A percentile compares a stretch with the other conserved stretches of the same genome.
These are phyloP conservation scores for Cryptoprocta ferox DNA, from an alignment of 2,797 vertebrate genomes.

Conservation along the genomic window DNA sequence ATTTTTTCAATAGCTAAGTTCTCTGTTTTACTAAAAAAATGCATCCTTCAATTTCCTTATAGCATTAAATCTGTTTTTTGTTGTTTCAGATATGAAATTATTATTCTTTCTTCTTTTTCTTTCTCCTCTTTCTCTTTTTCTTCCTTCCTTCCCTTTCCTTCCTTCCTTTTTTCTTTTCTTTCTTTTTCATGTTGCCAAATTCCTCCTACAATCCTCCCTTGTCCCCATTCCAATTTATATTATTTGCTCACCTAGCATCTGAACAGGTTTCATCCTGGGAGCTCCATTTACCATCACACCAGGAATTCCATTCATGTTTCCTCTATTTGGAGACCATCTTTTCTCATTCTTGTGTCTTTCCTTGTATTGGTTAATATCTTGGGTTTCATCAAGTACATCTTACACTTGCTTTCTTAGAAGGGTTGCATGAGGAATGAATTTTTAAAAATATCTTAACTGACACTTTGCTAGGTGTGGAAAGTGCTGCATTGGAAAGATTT, in stretches of 20 bases:
- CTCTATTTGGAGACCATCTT: background rate
- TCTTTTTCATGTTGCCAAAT: background rate
- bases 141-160: too few species aligned
- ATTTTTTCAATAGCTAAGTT: background rate
- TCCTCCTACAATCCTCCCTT: background rate
- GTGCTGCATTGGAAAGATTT: background rate
- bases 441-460: background rate
- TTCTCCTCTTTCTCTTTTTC: too few species aligned
- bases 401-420: background rate
- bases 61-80: background rate
- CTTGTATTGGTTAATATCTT: background rate
- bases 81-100: background rate
- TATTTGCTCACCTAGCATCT: background rate
- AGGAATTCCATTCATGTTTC: background rate
- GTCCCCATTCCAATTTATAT: background rate
- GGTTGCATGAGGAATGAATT: background rate
- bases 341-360: background rate
- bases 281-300: background rate
- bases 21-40: background rate
- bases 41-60: background rate
- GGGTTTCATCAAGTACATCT: background rate
- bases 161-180: too few species aligned
- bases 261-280: background rate
- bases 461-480: background rate
- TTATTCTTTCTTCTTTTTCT: background rate